Conservation (phyloP, 2,888 invertebrate genomes). For the Andrena haemorrhoa region DNA sequence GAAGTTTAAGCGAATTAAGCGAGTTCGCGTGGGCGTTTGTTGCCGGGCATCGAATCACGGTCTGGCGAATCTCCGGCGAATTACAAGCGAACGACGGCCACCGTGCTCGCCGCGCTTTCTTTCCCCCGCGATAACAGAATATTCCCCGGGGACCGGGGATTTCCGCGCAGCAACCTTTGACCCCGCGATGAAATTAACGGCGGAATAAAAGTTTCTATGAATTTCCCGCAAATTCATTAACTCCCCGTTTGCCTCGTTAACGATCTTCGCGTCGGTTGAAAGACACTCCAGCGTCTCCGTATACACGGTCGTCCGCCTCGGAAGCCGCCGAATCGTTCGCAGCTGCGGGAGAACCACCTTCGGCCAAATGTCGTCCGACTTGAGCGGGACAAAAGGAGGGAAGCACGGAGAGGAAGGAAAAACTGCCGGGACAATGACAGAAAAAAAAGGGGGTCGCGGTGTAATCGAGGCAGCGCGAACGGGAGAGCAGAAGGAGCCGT, state of each 20-base stretch:
- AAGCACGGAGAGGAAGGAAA: neutral
- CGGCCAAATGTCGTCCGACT: constrained; percentile 55
- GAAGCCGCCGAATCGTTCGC: constrained; percentile 19
- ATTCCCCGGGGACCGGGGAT: constrained; percentile 1
- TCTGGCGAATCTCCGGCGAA: neutral
- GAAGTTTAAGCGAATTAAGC: constrained; percentile 63
- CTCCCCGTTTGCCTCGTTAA: too few species aligned
- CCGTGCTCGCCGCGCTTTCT: neutral
- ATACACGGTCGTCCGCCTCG: neutral
- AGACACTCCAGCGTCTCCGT: neutral
- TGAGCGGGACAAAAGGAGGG: constrained; percentile 39
- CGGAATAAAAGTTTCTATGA: too few species aligned
- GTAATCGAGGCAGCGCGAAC: constrained; percentile 44
- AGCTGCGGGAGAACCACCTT: constrained; percentile 43
- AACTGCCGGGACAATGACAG: constrained; percentile 45
- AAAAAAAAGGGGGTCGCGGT: constrained; percentile 43
- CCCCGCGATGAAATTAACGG: constrained; percentile 9
- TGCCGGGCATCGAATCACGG: constrained; percentile 24
- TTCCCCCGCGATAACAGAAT: constrained; percentile 19
- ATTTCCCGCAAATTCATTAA: too few species aligned
- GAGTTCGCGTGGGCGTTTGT: constrained; percentile 43
- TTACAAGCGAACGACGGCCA: constrained; percentile 6
- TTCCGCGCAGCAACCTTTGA: neutral
- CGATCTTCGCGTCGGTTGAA: neutral
- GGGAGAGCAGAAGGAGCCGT: constrained; percentile 8